phyloP scores from a whole-genome alignment of 1,140 invertebrate genomes.

The Hypsibius dujardini region DNA sequence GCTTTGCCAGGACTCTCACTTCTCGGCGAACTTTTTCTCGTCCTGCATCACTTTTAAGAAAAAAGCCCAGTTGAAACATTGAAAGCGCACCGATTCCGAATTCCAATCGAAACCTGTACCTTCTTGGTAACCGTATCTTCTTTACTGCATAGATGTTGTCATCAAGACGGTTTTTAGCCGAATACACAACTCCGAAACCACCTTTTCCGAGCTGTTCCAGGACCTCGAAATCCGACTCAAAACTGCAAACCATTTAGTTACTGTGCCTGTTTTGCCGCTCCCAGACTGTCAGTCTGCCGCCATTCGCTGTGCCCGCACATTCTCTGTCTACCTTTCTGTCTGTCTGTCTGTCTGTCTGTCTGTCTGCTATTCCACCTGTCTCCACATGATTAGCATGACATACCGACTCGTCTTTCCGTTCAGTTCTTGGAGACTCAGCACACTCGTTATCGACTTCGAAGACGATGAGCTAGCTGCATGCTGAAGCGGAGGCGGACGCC shows the following conservation, averaged over 20 bases:
- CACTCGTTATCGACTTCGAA: background rate
- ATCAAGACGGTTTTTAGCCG: slow-evolving; percentile 83
- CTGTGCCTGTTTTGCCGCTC: too few species aligned
- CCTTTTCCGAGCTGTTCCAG: slow-evolving; percentile 37
- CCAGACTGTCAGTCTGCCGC: too few species aligned
- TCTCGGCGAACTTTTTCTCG: slow-evolving; percentile 73
- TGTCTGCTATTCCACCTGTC: background rate
- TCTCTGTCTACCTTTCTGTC: too few species aligned
- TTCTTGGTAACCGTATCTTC: slow-evolving; percentile 66
- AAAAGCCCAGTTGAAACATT: slow-evolving; percentile 23
- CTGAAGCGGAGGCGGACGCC: background rate
- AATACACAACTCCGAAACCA: slow-evolving; percentile 93
- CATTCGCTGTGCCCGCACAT: too few species aligned
- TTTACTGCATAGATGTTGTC: slow-evolving; percentile 87
- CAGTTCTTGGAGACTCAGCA: background rate
- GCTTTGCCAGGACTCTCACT: slow-evolving; percentile 73
- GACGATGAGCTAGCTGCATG: background rate
- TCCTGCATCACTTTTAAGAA: slow-evolving; percentile 43
- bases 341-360: too few species aligned
- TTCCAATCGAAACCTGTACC: slow-evolving; percentile 35
- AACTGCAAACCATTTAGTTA: slow-evolving; percentile 26
- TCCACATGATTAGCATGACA: background rate
- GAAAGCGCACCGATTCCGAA: background rate
- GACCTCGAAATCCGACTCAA: slow-evolving; percentile 33
- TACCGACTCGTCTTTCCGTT: background rate